A percentile compares a stretch with the other conserved stretches of the same genome.
Evolutionary conservation across 2,797 vertebrate genomes (phyloP).

Genomic region (Cossypha dichroa): DNA sequence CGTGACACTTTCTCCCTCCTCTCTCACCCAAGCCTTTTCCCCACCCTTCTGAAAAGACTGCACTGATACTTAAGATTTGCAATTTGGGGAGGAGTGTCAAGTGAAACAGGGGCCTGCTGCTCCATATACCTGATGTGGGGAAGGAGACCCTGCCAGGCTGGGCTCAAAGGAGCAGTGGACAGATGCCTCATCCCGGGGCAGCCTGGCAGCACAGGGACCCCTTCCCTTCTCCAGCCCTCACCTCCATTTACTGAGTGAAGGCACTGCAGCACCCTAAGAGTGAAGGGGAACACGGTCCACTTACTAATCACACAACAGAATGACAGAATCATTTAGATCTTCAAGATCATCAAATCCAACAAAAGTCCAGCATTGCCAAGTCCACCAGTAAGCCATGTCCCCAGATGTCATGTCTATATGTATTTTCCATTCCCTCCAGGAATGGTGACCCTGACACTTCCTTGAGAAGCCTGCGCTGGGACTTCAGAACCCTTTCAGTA

Average conservation of each 20-base stretch:
- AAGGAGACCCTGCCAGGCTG: background rate
- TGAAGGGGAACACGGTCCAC: background rate
- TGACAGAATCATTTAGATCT: background rate
- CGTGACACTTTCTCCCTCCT: background rate
- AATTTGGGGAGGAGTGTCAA: rapidly evolving
- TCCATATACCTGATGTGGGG: background rate
- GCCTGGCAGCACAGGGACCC: background rate
- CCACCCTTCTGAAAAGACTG: background rate
- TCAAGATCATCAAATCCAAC: background rate
- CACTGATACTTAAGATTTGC: background rate
- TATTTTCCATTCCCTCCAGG: background rate
- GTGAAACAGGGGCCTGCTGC: background rate
- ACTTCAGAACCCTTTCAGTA: background rate
- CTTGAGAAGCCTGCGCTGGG: background rate
- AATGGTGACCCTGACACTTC: background rate
- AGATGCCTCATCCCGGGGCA: background rate
- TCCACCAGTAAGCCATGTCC: background rate
- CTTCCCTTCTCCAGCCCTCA: background rate
- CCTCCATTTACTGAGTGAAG: background rate
- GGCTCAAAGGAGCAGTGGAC: background rate
- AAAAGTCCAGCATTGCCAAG: background rate
- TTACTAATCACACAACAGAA: background rate
- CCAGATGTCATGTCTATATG: background rate
- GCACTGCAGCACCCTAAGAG: background rate
- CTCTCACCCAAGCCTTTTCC: background rate